Base-by-base conservation (phyloP, 2,888 invertebrate genomes). In the Itoplectis maculator region DNA sequence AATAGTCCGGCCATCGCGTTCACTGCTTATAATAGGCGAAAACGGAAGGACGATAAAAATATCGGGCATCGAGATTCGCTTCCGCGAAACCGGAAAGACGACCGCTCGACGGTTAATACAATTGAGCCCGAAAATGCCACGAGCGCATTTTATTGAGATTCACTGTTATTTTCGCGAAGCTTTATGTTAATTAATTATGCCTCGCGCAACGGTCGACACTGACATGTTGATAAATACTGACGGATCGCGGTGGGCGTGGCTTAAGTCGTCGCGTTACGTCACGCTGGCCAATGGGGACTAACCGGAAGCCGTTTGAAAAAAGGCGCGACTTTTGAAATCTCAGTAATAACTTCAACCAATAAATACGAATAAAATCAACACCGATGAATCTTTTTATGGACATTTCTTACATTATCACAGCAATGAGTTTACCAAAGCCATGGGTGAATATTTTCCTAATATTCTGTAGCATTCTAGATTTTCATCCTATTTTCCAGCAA, bases 201-300 rank as follows among this genome's bases (percentile, higher is more conserved):
- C 35, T 78, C 5, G 9, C 18, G 23, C 54, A 63, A 65, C 78
- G 8, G 15, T 15, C 68, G 56, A 49, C n/a, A 73, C 13, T 73
- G 61, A 66, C 80, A 74, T 65, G 78, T 72, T 72, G 72, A 45
- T 70, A 70, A 78, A 70, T 78, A 78, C 45, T n/a, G 45, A 20
- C 13, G 65, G 6, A 8, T 49, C 13, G 35, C 20, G 59, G 35
- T 61, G 29, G 40, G 45, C 35, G 59, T 20, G 15, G 29, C 20
- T 37, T 23, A 20, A n/a, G 7, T 13, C 15, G 15, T 29, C 29
- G 7, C 20, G 54, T 29, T 75, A 45, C 72, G 45, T 45, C 29
- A 15, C 29, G 13, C 9, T 45, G 11, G 15, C 72, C 59, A 72
- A 59, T 72, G 18, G 29, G 42, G 20, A 56, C 70, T 40, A 63